Evolutionary conservation across 2,797 vertebrate species (phyloP), one percentile per base, ranked within the genome.

Genomic region (Columba guinea): DNA sequence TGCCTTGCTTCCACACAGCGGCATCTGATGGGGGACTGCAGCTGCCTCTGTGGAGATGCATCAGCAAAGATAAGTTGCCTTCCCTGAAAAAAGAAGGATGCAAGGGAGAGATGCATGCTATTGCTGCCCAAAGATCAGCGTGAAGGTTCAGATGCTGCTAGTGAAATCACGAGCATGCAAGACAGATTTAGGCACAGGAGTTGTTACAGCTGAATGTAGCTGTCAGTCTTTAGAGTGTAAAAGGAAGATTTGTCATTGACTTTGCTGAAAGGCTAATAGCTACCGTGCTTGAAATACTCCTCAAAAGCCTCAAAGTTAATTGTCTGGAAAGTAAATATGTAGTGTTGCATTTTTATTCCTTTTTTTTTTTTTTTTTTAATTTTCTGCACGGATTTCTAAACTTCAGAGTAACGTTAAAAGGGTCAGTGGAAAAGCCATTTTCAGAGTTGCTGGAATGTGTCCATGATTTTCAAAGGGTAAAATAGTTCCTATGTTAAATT

Each of bases 161-260:
- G 26, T 24, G 41, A 10, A 9, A 21, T 58, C 24, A 16, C 3
- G 1, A 37, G 28, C 0, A 1, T 41, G 13, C 1, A 3, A 77
- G 30, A 56, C 18, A 32, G 23, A 56, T 67, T 3, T 34, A 63
- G 35, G 28, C 32, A 65, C 12, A 58, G 56, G 22, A 30, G 13
- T 20, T 76, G 34, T 18, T 67, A 24, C 1, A 60, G 18, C 22
- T 70, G 39, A 55, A 30, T 32, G 27, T 19, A 74, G 14, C 27
- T 62, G 16, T 24, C 24, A 41, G 46, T 64, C 37, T 17, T 48
- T 0, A 0, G n/a, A 3, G 4, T 32, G 5, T 79, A 13, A 46
- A 83, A 46, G 4, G 10, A 79, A 64, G 39, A 59, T 7, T 20
- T 79, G 24, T 78, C 39, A 35, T 20, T 37, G 44, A 67, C 14